A percentile compares a stretch with the other conserved stretches of the same genome.
Evolutionary conservation across 1,140 invertebrate species (phyloP).

Genomic region (Drosophila azteca): DNA sequence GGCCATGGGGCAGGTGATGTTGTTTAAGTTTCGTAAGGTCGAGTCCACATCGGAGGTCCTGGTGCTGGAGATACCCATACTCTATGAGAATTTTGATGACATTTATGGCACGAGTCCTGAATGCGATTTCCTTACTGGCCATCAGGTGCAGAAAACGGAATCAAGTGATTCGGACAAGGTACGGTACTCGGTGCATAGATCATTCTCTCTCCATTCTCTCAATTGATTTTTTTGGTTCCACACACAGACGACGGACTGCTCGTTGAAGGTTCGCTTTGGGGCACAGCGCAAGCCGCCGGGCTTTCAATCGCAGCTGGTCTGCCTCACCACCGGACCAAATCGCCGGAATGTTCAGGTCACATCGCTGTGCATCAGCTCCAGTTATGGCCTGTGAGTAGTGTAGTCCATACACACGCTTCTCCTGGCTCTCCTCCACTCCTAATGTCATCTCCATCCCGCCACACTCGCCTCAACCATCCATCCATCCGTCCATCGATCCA

Average conservation of each 20-base stretch:
- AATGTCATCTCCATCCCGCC: no score
- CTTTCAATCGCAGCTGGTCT: conserved; percentile 97
- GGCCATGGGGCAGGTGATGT: conserved; percentile 94
- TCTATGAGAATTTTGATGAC: conserved; percentile 92
- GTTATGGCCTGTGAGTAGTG: conserved; percentile 96
- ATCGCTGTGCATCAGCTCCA: conserved; percentile 96
- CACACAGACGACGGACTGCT: conserved; percentile 79
- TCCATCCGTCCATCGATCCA: conserved; percentile 6
- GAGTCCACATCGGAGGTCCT: conserved; percentile 93
- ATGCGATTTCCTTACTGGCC: conserved; percentile 88
- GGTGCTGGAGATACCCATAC: conserved; percentile 94
- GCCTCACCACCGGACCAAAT: conserved; percentile 92
- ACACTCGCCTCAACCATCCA: background rate
- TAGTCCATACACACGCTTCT: conserved; percentile 16
- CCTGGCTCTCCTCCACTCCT: background rate
- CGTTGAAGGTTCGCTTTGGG: conserved; percentile 90
- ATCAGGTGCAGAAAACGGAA: conserved; percentile 86
- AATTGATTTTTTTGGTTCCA: background rate
- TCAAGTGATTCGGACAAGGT: conserved; percentile 86
- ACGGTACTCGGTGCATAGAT: no score
- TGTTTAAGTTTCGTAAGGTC: conserved; percentile 97
- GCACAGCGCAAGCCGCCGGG: conserved; percentile 92
- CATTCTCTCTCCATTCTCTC: background rate
- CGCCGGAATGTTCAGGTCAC: conserved; percentile 93
- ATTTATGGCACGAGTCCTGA: conserved; percentile 91